A percentile compares a stretch with the other conserved stretches of the same genome.
Conservation (phyloP, 1,140 invertebrate genomes). For the Grapholita molesta region DNA sequence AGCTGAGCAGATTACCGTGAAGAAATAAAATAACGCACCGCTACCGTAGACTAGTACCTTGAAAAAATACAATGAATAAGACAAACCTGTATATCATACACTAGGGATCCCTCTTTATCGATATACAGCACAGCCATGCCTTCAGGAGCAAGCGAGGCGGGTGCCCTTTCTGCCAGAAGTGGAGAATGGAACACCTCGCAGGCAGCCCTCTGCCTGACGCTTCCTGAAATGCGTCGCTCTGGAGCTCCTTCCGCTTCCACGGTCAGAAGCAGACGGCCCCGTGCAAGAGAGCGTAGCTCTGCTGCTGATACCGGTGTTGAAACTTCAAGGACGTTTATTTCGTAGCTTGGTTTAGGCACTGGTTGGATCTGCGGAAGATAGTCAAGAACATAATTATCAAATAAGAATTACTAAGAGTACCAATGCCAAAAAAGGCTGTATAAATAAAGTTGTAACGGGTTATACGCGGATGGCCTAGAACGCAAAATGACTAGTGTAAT, state of each 20-base stretch:
- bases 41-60: not conserved
- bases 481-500: no score
- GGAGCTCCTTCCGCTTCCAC: slow-evolving; percentile 83
- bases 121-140: slow-evolving; percentile 90
- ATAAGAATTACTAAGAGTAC: not conserved
- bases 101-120: slow-evolving; percentile 85
- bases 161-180: slow-evolving; percentile 75
- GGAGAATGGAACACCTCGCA: slow-evolving; percentile 90
- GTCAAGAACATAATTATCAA: slow-evolving; percentile 9
- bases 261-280: slow-evolving; percentile 83
- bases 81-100: slow-evolving; percentile 84
- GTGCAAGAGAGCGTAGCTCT: slow-evolving; percentile 84
- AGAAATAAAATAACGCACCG: not conserved
- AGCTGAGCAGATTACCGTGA: no score
- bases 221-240: slow-evolving; percentile 81
- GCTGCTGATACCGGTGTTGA: slow-evolving; percentile 84
- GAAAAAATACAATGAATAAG: not conserved
- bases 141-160: slow-evolving; percentile 69
- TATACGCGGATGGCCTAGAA: no score
- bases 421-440: no score
- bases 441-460: no score
- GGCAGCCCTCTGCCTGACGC: slow-evolving; percentile 83
- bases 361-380: slow-evolving; percentile 51
- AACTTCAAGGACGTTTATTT: slow-evolving; percentile 86
- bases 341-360: slow-evolving; percentile 85